A percentile compares a stretch with the other conserved stretches of the same genome.
phyloP scores from a whole-genome alignment of 2,113 vertebrate genomes.

The Ammodytes marinus region DNA sequence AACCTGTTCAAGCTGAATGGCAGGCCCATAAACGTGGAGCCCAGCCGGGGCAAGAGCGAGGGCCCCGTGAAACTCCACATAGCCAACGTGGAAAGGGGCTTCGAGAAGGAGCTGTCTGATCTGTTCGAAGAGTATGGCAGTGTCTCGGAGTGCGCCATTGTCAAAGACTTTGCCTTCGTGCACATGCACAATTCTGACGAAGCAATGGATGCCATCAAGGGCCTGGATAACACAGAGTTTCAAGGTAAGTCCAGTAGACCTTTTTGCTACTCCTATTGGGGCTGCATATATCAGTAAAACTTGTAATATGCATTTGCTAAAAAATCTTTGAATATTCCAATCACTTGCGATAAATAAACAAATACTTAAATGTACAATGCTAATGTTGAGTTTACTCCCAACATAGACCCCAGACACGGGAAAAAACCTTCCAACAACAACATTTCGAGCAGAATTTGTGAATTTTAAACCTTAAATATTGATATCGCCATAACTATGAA shows the following conservation, averaged over 20 bases:
- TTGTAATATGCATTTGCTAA: too few relatives aligned
- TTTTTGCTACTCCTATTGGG: too few relatives aligned
- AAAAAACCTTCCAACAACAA: too few relatives aligned
- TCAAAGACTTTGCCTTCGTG: slow-evolving; percentile 89
- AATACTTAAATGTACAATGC: too few relatives aligned
- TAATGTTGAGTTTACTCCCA: too few relatives aligned
- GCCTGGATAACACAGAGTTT: slow-evolving; percentile 85
- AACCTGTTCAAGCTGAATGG: slow-evolving; percentile 83
- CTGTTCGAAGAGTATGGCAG: slow-evolving; percentile 87
- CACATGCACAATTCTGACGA: slow-evolving; percentile 87
- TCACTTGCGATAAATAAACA: too few relatives aligned
- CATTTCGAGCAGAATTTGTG: too few relatives aligned
- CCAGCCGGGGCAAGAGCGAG: slow-evolving; percentile 83
- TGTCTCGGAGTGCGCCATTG: slow-evolving; percentile 83
- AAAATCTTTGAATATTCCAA: too few relatives aligned
- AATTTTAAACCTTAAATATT: too few relatives aligned
- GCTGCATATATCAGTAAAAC: too few relatives aligned
- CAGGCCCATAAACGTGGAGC: slow-evolving; percentile 87
- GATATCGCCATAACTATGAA: too few relatives aligned
- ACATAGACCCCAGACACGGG: too few relatives aligned
- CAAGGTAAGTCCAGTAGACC: slow-evolving; percentile 74
- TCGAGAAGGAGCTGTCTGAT: slow-evolving; percentile 81
- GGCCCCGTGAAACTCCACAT: slow-evolving; percentile 86
- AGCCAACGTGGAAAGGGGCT: slow-evolving; percentile 85
- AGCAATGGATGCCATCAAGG: slow-evolving; percentile 86